A percentile compares a stretch with the other conserved stretches of the same genome.
These are phyloP conservation scores for Morelia viridis DNA, from an alignment of 2,797 vertebrate species.

Conservation along the genomic window DNA sequence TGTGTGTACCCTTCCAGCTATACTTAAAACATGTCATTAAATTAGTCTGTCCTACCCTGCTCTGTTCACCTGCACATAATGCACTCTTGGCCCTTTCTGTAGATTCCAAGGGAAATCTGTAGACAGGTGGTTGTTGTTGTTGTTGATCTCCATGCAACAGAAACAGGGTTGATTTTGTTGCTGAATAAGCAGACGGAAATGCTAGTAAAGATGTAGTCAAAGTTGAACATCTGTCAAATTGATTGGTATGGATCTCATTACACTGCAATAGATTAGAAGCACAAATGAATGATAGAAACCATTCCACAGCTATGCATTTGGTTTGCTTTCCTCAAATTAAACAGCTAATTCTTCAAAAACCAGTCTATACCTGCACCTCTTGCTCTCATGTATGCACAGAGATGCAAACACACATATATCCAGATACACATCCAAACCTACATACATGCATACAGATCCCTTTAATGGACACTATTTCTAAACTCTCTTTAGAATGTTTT, in stretches of 20 bases:
- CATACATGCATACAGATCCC: background rate
- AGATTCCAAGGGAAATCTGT: background rate
- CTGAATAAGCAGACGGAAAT: constrained; percentile 24
- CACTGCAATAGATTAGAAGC: constrained; percentile 38
- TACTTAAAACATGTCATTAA: background rate
- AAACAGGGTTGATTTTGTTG: constrained; percentile 28
- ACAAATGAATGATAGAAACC: constrained; percentile 63
- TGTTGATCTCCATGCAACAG: background rate
- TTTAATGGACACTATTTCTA: constrained; percentile 12
- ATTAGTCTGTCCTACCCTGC: background rate
- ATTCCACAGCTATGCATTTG: constrained; percentile 54
- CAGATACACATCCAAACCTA: background rate
- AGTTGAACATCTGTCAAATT: constrained; percentile 45
- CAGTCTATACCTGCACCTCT: constrained; percentile 13
- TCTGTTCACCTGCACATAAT: background rate
- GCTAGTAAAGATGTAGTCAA: constrained; percentile 29
- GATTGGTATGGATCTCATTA: constrained; percentile 45
- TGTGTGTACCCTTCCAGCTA: background rate
- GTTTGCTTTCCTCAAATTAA: constrained; percentile 52
- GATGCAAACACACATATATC: background rate
- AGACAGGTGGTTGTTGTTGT: background rate
- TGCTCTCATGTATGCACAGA: background rate
- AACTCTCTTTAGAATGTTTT: constrained; percentile 33
- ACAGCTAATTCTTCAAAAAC: constrained; percentile 41
- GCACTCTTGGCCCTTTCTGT: background rate